Conservation (phyloP, 2,797 vertebrate genomes). For the Huso huso region DNA sequence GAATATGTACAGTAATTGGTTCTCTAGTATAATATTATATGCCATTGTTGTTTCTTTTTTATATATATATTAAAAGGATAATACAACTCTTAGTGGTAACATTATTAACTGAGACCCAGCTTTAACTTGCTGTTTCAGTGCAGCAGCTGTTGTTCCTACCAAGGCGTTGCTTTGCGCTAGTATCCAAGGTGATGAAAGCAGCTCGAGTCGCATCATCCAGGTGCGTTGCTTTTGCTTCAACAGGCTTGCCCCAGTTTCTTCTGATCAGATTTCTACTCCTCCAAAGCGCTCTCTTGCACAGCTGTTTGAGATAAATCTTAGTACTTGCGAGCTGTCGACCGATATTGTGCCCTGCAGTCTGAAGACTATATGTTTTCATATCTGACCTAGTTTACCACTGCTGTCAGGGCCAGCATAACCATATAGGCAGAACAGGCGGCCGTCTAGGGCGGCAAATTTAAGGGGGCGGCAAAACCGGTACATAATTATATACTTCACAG, state of each 20-base stretch:
- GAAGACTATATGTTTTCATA: conserved; percentile 1
- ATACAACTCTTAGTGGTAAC: too few relatives aligned
- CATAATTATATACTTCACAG: too few relatives aligned
- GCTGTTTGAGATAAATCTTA: conserved; percentile 30
- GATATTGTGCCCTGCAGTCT: conserved; percentile 19
- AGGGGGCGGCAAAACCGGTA: too few relatives aligned
- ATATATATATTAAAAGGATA: too few relatives aligned
- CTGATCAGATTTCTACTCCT: conserved; percentile 4
- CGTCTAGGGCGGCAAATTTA: too few relatives aligned
- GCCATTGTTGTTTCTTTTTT: too few relatives aligned
- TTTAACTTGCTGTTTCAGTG: neutral
- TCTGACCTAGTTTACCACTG: conserved; percentile 13
- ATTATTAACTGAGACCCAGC: too few relatives aligned
- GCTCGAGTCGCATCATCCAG: conserved; percentile 22
- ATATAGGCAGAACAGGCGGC: too few relatives aligned
- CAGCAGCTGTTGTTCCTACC: neutral
- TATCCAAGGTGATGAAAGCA: conserved; percentile 24
- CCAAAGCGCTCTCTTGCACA: conserved; percentile 12
- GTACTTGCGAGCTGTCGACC: conserved; percentile 8
- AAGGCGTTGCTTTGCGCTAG: conserved; percentile 2
- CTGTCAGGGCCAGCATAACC: too few relatives aligned
- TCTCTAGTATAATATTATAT: too few relatives aligned
- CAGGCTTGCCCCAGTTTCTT: neutral
- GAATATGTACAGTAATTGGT: too few relatives aligned
- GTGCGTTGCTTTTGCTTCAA: conserved; percentile 20